These are phyloP conservation scores for Delichon dasypus DNA, from an alignment of 2,797 vertebrate genomes.

Conservation along the genomic window DNA sequence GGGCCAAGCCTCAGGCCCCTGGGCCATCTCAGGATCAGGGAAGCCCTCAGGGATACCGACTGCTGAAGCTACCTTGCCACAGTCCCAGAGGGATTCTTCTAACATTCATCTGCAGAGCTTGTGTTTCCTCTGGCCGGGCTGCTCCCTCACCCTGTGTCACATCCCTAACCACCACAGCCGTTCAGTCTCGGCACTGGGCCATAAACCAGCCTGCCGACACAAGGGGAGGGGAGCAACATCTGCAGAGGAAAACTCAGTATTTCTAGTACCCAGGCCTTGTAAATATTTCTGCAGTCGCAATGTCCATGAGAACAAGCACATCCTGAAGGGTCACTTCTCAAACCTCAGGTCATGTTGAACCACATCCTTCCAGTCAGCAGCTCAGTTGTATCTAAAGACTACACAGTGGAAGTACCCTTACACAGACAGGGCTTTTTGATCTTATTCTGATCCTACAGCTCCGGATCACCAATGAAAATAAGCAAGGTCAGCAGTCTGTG, in stretches of 20 bases:
- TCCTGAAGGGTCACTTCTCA: background rate
- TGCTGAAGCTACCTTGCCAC: background rate
- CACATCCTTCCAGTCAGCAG: background rate
- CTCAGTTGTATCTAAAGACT: background rate
- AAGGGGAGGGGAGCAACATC: background rate
- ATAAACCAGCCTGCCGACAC: background rate
- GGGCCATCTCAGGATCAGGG: background rate
- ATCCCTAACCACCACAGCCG: fast-evolving
- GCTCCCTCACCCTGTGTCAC: background rate
- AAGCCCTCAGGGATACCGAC: background rate
- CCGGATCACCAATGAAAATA: background rate
- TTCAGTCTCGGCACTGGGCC: background rate
- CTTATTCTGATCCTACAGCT: background rate
- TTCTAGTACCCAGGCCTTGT: background rate
- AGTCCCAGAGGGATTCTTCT: background rate
- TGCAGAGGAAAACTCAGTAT: background rate
- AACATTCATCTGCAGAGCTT: background rate
- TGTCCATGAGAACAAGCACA: background rate
- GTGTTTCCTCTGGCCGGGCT: background rate
- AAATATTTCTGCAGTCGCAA: background rate
- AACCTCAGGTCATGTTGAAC: background rate
- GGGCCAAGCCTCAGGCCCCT: background rate
- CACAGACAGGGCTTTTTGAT: background rate
- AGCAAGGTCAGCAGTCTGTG: background rate
- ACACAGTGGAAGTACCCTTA: background rate